Percentiles rank a stretch among this genome's conserved stretches.
These are phyloP conservation scores for Cariama cristata DNA, from an alignment of 2,113 vertebrate genomes.

Conservation along the genomic window DNA sequence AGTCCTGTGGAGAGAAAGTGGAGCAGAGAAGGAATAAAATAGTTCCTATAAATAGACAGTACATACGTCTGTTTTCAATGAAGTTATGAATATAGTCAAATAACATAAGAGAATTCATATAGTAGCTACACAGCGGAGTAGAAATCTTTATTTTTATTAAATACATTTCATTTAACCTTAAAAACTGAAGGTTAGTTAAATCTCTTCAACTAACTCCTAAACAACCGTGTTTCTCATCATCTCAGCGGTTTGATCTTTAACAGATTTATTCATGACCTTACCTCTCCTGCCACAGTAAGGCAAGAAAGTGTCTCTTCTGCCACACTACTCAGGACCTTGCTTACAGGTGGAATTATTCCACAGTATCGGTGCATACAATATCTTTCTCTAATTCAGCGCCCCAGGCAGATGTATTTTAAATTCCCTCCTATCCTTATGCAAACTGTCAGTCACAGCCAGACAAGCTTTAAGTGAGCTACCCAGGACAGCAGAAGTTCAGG, in stretches of 20 bases:
- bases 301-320: not conserved
- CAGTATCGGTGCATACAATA: not conserved
- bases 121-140: not conserved
- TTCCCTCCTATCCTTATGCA: not conserved
- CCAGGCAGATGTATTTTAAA: not conserved
- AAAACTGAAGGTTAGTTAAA: not conserved
- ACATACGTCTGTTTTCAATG: not conserved
- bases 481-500: not conserved
- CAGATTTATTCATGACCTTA: not conserved
- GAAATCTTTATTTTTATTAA: not conserved
- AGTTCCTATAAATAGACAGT: not conserved
- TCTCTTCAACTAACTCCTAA: not conserved
- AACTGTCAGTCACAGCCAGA: not conserved
- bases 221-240: not conserved
- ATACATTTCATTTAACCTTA: not conserved
- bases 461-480: not conserved
- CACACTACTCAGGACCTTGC: not conserved
- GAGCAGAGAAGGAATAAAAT: not conserved
- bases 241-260: not conserved
- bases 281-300: not conserved
- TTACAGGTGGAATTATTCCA: not conserved
- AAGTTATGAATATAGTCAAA: not conserved
- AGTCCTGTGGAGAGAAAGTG: not conserved
- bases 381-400: not conserved
- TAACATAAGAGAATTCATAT: not conserved